Conservation (phyloP, 2,797 vertebrate species). For the Artibeus lituratus region DNA sequence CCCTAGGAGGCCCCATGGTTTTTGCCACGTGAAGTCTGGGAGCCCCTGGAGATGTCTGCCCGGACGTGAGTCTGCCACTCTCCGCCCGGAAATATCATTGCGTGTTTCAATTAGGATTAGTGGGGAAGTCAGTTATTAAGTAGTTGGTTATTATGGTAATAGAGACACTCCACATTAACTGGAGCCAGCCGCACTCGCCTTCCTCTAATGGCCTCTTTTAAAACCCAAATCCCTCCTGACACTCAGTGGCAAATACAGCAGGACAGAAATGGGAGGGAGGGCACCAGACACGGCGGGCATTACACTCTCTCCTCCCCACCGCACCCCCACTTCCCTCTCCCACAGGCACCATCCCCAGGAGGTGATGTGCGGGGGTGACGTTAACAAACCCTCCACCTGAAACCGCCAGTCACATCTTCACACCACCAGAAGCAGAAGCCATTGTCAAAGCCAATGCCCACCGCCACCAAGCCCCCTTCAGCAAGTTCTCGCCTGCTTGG, state of each 20-base stretch:
- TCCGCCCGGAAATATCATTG: conserved; percentile 33
- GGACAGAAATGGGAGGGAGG: background rate
- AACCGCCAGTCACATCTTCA: background rate
- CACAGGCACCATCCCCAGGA: background rate
- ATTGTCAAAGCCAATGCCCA: background rate
- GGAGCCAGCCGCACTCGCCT: background rate
- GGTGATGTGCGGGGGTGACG: fast-evolving
- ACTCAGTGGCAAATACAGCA: background rate
- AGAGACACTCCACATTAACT: conserved; percentile 57
- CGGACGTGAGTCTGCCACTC: conserved; percentile 10
- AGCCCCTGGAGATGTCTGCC: background rate
- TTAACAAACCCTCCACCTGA: background rate
- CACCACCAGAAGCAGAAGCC: background rate
- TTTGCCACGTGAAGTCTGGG: background rate
- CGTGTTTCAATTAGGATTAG: conserved; percentile 74
- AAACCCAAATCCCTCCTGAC: background rate
- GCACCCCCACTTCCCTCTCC: background rate
- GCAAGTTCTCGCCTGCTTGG: background rate
- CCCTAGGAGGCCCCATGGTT: conserved; percentile 22
- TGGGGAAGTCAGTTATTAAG: conserved; percentile 74
- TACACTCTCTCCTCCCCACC: fast-evolving
- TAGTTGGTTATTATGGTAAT: conserved; percentile 72
- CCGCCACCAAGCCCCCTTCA: fast-evolving
- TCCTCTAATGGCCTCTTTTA: conserved; percentile 31
- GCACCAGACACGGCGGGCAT: background rate